Evolutionary conservation across 2,113 vertebrate species (phyloP).

Genomic region (Toxotes jaculatrix): DNA sequence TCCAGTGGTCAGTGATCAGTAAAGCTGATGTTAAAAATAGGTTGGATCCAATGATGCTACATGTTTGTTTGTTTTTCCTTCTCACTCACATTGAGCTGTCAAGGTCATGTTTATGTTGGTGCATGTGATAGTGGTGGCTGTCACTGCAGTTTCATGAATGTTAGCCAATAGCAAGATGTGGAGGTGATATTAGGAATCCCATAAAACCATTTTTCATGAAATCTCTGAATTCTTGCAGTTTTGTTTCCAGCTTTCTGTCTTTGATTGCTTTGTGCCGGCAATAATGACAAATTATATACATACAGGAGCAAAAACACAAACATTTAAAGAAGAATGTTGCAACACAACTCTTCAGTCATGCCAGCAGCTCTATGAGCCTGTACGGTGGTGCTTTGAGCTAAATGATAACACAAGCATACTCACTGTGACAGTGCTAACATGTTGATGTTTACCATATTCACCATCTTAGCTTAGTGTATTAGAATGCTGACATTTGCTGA

Average conservation of each 20-base stretch:
- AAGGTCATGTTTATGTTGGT: not conserved
- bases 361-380: no score
- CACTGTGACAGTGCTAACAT: not conserved
- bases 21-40: not conserved
- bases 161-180: not conserved
- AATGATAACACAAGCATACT: not conserved
- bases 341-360: no score
- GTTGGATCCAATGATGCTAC: conserved; percentile 1
- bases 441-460: not conserved
- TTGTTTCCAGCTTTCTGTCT: not conserved
- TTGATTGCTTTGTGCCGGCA: not conserved
- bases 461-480: no score
- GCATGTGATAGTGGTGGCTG: not conserved
- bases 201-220: not conserved
- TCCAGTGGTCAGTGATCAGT: conserved; percentile 2
- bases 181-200: not conserved
- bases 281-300: not conserved
- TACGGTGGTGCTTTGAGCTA: not conserved
- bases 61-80: not conserved
- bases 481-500: no score
- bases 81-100: not conserved
- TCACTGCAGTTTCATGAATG: not conserved
- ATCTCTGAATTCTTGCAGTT: not conserved
- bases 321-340: no score
- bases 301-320: no score